Evolutionary conservation across 2,888 invertebrate species (phyloP), one percentile per base, ranked within the genome.

Genomic region (Napeogenes sylphis): DNA sequence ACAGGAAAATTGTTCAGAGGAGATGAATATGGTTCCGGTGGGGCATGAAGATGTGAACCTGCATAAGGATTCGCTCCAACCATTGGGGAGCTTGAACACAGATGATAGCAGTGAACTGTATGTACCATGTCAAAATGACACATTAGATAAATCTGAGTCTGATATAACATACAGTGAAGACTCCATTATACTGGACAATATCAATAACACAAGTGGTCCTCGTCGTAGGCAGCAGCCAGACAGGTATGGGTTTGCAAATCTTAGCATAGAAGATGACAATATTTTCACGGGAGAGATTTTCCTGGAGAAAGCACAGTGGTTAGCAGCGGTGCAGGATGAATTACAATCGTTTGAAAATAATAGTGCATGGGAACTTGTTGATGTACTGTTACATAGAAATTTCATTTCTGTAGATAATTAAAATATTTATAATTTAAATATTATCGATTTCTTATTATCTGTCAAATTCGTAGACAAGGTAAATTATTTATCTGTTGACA

Each of bases 1-100:
- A 55, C 62, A 66, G 55, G 63, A 63, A 63, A 57, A 33, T 63
- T 63, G 61, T 60, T 63, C 56, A 60, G 60, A 62, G 51, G 55
- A 66, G 32, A 65, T 64, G 67, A 71, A 55, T 66, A 53, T 69
- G 33, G 67, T 59, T 73, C 64, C 71, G 71, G 70, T 69, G 68
- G 71, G 66, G 70, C 66, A 70, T 46, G 46, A 67, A 62, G 58
- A 64, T 66, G 42, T 61, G 53, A 42, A 45, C 14, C 65, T 60
- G 32, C 45, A 56, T 45, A 56, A 61, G 55, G 55, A 58, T 58
- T 58, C n/a, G n/a, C n/a, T n/a, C n/a, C 58, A 62, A 64, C 62
- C 62, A 62, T n/a, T n/a, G n/a, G n/a, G n/a, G n/a, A n/a, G n/a
- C n/a, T n/a, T n/a, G n/a, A n/a, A n/a, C n/a, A n/a, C n/a, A n/a